A percentile compares a stretch with the other conserved stretches of the same genome.
phyloP scores from a whole-genome alignment of 2,888 invertebrate genomes.

The Limenitis camilla region DNA sequence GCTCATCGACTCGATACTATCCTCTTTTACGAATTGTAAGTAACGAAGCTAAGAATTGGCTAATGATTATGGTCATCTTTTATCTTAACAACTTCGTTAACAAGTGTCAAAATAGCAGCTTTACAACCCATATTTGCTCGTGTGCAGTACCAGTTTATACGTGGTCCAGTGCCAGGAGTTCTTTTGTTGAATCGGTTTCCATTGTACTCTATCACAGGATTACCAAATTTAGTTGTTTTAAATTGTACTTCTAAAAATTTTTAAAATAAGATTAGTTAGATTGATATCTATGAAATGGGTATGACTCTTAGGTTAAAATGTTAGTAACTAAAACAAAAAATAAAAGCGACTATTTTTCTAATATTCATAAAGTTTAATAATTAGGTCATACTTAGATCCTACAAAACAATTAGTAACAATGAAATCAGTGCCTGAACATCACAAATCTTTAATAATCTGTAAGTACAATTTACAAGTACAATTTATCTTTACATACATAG shows the following conservation, averaged over 20 bases:
- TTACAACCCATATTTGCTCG: slow-evolving; percentile 35
- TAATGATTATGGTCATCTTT: slow-evolving; percentile 21
- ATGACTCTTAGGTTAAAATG: background rate
- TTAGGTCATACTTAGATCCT: no score
- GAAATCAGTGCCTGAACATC: no score
- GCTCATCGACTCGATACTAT: no score
- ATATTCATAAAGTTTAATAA: no score
- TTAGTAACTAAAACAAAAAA: no score
- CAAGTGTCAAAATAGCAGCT: slow-evolving; percentile 37
- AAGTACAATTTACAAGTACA: no score
- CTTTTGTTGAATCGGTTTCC: slow-evolving; percentile 41
- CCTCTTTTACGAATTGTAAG: background rate
- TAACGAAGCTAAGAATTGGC: background rate
- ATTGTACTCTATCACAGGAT: slow-evolving; percentile 39
- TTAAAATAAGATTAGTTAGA: background rate
- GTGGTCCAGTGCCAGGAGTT: slow-evolving; percentile 33
- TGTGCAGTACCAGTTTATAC: slow-evolving; percentile 39
- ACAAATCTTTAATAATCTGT: no score
- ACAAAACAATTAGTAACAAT: no score
- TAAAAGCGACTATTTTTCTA: no score
- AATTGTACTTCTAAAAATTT: slow-evolving; percentile 27
- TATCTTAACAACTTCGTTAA: slow-evolving; percentile 35
- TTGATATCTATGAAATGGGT: background rate
- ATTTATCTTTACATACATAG: background rate
- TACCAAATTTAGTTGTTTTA: slow-evolving; percentile 36